Evolutionary conservation across 2,797 vertebrate genomes (phyloP).

Genomic region (Ceyx erithaca): DNA sequence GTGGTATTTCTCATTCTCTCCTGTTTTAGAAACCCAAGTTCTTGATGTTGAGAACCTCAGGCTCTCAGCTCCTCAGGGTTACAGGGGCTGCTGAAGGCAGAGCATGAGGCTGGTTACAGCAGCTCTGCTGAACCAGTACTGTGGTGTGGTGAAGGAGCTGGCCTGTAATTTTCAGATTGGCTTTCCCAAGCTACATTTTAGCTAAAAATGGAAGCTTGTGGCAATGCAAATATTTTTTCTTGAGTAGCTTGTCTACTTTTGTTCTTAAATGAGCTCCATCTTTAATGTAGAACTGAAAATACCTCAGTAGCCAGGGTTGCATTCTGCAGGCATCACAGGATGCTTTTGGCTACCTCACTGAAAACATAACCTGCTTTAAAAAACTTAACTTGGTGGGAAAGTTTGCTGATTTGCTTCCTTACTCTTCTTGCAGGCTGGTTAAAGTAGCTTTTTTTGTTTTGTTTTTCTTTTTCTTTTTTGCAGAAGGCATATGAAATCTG

Average conservation of each 20-base stretch:
- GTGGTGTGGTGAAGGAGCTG: neutral
- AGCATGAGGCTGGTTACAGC: neutral
- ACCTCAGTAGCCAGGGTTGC: neutral
- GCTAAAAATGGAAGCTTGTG: slow-evolving; percentile 55
- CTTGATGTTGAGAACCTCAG: neutral
- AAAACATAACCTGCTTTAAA: neutral
- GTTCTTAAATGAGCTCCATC: slow-evolving; percentile 4
- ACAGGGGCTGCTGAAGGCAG: neutral
- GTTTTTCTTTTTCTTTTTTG: slow-evolving; percentile 33
- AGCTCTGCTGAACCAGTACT: neutral
- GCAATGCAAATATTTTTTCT: neutral
- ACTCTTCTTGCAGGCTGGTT: slow-evolving; percentile 34
- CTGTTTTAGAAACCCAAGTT: neutral
- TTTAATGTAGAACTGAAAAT: neutral
- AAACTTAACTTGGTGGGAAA: neutral
- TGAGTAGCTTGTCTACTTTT: slow-evolving; percentile 7
- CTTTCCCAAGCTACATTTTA: slow-evolving; percentile 49
- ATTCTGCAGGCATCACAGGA: neutral
- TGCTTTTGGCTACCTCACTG: neutral
- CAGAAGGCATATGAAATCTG: slow-evolving; percentile 55
- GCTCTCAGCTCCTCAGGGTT: neutral
- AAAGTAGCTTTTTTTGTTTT: slow-evolving; percentile 29
- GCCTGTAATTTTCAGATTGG: slow-evolving; percentile 40
- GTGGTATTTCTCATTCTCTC: neutral
- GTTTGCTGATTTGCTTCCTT: slow-evolving; percentile 12